These are phyloP conservation scores for Physocephala rufipes DNA, from an alignment of 2,888 invertebrate species.

Conservation along the genomic window DNA sequence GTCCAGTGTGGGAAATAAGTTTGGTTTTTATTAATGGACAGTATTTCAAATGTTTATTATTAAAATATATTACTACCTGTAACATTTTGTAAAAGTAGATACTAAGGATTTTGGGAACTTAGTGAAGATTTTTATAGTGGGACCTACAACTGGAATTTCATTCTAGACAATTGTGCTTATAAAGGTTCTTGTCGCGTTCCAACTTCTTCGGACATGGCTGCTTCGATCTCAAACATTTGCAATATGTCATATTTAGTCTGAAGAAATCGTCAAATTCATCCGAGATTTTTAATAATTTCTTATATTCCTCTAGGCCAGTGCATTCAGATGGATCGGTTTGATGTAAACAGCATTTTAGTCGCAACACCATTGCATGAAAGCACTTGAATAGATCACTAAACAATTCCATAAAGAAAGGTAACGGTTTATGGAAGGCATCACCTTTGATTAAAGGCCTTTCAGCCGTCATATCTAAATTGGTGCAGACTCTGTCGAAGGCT, in stretches of 20 bases:
- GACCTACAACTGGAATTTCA: neutral
- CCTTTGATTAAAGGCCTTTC: conserved; percentile 54
- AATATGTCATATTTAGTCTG: conserved; percentile 50
- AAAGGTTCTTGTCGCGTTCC: neutral
- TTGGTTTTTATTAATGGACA: too few species aligned
- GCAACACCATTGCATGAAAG: conserved; percentile 51
- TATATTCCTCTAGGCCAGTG: conserved; percentile 54
- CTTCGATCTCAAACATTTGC: conserved; percentile 50
- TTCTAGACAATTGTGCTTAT: neutral
- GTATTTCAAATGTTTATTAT: too few species aligned
- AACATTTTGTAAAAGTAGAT: too few species aligned
- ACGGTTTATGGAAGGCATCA: conserved; percentile 54
- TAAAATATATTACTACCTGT: too few species aligned
- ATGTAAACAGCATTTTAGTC: conserved; percentile 51
- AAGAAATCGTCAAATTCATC: conserved; percentile 57
- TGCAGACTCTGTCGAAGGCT: conserved; percentile 50
- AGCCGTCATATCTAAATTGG: conserved; percentile 47
- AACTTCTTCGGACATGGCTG: conserved; percentile 39
- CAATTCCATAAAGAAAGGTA: conserved; percentile 52
- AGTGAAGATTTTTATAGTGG: too few species aligned
- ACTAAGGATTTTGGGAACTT: too few species aligned
- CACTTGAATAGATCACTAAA: conserved; percentile 56
- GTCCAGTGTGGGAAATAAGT: too few species aligned
- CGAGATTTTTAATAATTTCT: conserved; percentile 45
- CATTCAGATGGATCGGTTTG: conserved; percentile 55